Base-by-base conservation (phyloP, 2,113 vertebrate genomes). In the Syrmaticus mikado region DNA sequence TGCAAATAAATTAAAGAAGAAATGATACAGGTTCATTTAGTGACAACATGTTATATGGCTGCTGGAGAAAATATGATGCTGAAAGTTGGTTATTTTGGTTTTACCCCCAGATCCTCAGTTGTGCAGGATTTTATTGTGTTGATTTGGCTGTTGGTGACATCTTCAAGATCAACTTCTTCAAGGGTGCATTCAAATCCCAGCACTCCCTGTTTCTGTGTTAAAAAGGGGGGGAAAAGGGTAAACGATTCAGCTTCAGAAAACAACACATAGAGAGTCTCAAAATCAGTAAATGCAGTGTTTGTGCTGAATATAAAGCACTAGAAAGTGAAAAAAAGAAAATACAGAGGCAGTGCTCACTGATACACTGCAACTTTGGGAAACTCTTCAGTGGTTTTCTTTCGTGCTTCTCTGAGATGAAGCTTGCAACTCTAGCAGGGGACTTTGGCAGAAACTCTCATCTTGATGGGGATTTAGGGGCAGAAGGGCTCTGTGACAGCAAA, bases 111-210 rank as follows among this genome's bases (percentile, higher is more conserved):
- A 3, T 84, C 32, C 50, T 66, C 5, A 0, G 93, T 76, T 5
- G 91, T 62, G 57, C 98, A 98, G 40, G 97, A 96, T 53, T 50
- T 87, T 55, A 96, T 34, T 0, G 98, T 98, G 91, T 86, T 96
- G 25, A 40, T 90, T 11, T 78, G 94, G 16, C 95, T 68, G 87
- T 89, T 46, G 1, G 97, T 98, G 90, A 97, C 97, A 40, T 98
- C 97, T 89, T 94, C 67, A 16, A 87, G 62, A 25, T 96, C 93
- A 3, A 97, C 57, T 36, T 96, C 79, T 61, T 97, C 95, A 0
- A 94, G 85, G 73, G 61, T 91, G n/a, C 98, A 98, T 4, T 97
- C 96, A 53, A 96, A 85, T 2, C 80, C 77, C 53, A 97, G 85
- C 0, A 4, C 87, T 77, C 62, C 2, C 1, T 25, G 64, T n/a